Base-by-base conservation (phyloP, 2,113 vertebrate species). In the Platysteira castanea region DNA sequence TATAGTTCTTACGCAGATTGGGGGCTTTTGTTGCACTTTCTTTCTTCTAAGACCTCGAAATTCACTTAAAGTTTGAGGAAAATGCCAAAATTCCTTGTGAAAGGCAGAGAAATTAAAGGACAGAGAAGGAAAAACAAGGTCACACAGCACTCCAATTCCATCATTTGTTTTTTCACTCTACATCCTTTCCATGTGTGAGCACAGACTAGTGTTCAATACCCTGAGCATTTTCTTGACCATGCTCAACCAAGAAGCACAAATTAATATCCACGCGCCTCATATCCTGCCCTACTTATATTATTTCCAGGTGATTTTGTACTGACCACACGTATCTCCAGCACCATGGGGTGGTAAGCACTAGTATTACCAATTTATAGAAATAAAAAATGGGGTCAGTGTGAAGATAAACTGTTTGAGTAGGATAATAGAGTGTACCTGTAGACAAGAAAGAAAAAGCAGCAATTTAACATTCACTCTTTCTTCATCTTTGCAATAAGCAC, bases 201-300 rank as follows among this genome's bases (percentile, higher is more conserved):
- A 76, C 24, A 69, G 44, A 50, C 7, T 18, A 16, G 7, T 1
- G 3, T 24, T 82, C 54, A 69, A 77, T 93, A 61, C 31, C 53
- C 15, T 42, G 52, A 70, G 30, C 23, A 13, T 13, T 35, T 26
- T 71, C 39, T n/a, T n/a, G 56, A 33, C 9, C 50, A 15, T 2
- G 1, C 3, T 42, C 31, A 80, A 12, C 26, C 53, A 86, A 49
- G 18, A 86, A 49, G 18, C 15, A 69, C 17, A 79, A 76, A 80
- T 70, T 16, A 61, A 50, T 23, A 49, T 7, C 18, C 15, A 17
- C 23, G 24, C 0, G 0, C 2, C 13, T 28, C 16, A 2, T 42
- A 37, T 21, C n/a, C 4, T 1, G 2, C 41, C 27, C 49, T 65
- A 46, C 9, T 47, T 68, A 17, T 14, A 6, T 28, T 75, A 14